These are phyloP conservation scores for Drosophila pseudoananassae DNA, from an alignment of 1,140 invertebrate species.

Conservation along the genomic window DNA sequence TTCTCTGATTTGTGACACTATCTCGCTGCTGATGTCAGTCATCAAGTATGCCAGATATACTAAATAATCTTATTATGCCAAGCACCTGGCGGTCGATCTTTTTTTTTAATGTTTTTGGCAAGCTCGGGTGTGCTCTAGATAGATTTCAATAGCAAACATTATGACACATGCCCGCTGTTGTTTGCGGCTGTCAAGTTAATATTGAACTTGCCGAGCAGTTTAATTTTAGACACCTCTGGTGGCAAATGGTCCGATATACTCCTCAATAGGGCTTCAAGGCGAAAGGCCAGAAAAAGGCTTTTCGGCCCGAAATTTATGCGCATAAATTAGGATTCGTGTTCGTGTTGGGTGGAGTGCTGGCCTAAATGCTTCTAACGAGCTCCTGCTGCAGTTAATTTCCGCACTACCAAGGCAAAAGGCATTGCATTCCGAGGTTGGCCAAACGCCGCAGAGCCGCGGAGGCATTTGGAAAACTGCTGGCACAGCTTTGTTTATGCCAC, in stretches of 20 bases:
- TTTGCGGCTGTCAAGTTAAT: conserved; percentile 51
- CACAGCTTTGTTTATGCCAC: conserved; percentile 34
- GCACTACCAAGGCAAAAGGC: conserved; percentile 12
- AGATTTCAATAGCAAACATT: conserved; percentile 68
- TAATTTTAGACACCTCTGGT: conserved; percentile 39
- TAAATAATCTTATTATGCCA: conserved; percentile 39
- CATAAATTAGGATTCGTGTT: conserved; percentile 46
- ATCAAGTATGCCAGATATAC: conserved; percentile 60
- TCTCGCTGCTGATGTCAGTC: conserved; percentile 60
- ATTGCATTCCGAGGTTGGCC: conserved; percentile 37
- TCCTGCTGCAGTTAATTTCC: conserved; percentile 26
- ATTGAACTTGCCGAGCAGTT: conserved; percentile 45
- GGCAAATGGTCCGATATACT: conserved; percentile 5
- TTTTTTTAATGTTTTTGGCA: conserved; percentile 36
- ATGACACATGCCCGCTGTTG: conserved; percentile 40
- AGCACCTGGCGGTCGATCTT: conserved; percentile 49
- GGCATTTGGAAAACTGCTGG: conserved; percentile 3
- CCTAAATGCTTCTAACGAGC: conserved; percentile 37
- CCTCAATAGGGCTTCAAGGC: conserved; percentile 22
- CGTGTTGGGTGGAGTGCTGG: not conserved
- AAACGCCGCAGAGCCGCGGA: conserved; percentile 23
- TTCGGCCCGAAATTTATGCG: conserved; percentile 31
- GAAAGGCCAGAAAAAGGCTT: conserved; percentile 25
- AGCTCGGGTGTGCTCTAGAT: conserved; percentile 46
- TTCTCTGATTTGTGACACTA: conserved; percentile 1